A percentile compares a stretch with the other conserved stretches of the same genome.
Evolutionary conservation across 2,888 invertebrate genomes (phyloP).

Genomic region (Coecobrya sp.): DNA sequence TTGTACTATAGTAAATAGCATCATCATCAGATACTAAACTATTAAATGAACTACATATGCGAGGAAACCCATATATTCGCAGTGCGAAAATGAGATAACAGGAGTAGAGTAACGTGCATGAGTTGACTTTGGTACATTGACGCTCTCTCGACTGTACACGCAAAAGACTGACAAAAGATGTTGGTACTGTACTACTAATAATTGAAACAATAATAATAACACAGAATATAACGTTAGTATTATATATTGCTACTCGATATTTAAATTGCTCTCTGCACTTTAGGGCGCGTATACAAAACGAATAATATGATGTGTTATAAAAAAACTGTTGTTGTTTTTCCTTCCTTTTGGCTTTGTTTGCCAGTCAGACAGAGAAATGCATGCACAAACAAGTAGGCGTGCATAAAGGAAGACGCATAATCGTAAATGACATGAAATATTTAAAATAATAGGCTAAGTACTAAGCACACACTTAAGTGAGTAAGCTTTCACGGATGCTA

Average conservation of each 20-base stretch:
- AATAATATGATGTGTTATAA: conserved; percentile 2
- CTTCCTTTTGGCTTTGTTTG: background rate
- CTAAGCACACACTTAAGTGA: conserved; percentile 4
- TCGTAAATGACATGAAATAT: conserved; percentile 41
- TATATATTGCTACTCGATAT: conserved; percentile 24
- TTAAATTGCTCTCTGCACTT: conserved; percentile 50
- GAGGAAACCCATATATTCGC: conserved; percentile 52
- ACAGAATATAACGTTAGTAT: conserved; percentile 16
- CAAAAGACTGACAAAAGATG: background rate
- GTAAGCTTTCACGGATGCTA: conserved; percentile 43
- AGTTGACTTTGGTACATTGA: background rate
- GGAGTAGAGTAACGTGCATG: no score
- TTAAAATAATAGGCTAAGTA: conserved; percentile 8
- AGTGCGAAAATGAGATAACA: conserved; percentile 29
- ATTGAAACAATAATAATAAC: conserved; percentile 5
- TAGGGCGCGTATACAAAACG: background rate
- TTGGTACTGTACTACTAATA: conserved; percentile 6
- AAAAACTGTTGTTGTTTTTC: background rate
- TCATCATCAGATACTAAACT: background rate
- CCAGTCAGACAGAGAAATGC: background rate
- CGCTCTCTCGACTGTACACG: background rate
- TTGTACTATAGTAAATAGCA: background rate
- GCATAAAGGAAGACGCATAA: conserved; percentile 30
- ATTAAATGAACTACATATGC: conserved; percentile 38
- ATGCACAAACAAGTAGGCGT: conserved; percentile 23